Evolutionary conservation across 2,888 invertebrate species (phyloP), one percentile per base, ranked within the genome.

Genomic region (Clepsis dumicolana): DNA sequence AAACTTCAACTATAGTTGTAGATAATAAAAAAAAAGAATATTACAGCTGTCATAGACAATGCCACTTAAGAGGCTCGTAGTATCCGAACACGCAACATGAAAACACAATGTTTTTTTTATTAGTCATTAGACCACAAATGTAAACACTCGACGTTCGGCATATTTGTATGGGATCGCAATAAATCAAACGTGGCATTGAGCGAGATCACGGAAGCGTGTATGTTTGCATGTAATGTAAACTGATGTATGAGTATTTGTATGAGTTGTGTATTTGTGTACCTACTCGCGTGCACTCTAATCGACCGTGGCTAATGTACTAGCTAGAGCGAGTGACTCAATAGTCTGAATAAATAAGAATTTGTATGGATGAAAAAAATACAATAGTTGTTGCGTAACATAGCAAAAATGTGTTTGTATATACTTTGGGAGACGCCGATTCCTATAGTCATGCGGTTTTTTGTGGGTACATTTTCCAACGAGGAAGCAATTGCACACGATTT

Each of bases 291-390:
- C 62, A 25, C 35, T 54, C 38, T 63, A 63, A 63, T 68, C 63
- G 67, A 29, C 73, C 80, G 74, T 80, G 76, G 78, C 83, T 79
- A 76, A 81, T 77, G 67, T 62, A 61, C 54, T 44, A 41, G 16
- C 65, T 70, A 77, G 72, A 74, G 76, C 75, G n/a, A 16, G 14
- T 32, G 69, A 64, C 74, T 75, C 72, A 48, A 48, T 48, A 48
- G 21, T 21, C 21, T 73, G 77, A 72, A 38, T 41, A 59, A 27
- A 7, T 12, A 38, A 14, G 35, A 53, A 18, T 27, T n/a, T 25
- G 18, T 25, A 3, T 18, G 18, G 38, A 21, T 48, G 44, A 48
- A 48, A 48, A 48, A 48, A 2, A 21, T 48, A 10, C n/a, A n/a
- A n/a, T 48, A 21, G 10, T 16, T 41, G 48, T 48, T 48, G 48